Conservation (phyloP, 2,797 vertebrate genomes). For the Onychomys arenicola region DNA sequence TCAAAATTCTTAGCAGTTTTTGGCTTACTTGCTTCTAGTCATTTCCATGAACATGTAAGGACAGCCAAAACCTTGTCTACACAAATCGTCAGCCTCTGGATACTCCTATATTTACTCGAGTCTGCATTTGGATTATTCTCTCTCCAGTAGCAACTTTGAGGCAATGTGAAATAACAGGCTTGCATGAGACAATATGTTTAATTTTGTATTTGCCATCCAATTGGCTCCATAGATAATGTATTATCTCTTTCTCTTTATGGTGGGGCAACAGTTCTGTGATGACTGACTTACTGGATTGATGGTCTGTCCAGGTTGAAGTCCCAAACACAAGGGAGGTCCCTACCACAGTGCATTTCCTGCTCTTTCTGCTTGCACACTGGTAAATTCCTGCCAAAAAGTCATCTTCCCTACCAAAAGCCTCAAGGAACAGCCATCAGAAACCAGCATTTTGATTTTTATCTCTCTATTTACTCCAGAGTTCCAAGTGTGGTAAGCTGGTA, state of each 20-base stretch:
- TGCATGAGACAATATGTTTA: slow-evolving; percentile 59
- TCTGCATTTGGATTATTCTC: slow-evolving; percentile 51
- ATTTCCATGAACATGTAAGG: slow-evolving; percentile 56
- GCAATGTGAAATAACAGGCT: slow-evolving; percentile 73
- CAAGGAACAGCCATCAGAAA: slow-evolving; percentile 10
- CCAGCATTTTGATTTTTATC: not conserved
- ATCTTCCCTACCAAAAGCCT: not conserved
- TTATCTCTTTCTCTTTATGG: slow-evolving; percentile 60
- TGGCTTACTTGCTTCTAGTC: slow-evolving; percentile 46
- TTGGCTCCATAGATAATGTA: slow-evolving; percentile 60
- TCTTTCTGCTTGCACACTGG: not conserved
- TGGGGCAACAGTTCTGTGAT: slow-evolving; percentile 20
- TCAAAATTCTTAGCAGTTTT: slow-evolving; percentile 71
- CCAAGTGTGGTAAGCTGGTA: not conserved
- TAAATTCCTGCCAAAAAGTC: not conserved
- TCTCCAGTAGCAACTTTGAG: slow-evolving; percentile 69
- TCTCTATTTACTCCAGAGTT: not conserved
- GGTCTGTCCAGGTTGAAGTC: slow-evolving; percentile 11
- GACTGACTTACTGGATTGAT: slow-evolving; percentile 44
- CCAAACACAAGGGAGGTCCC: not conserved
- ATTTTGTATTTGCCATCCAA: slow-evolving; percentile 61
- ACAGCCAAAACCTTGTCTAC: slow-evolving; percentile 49
- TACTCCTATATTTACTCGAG: slow-evolving; percentile 60
- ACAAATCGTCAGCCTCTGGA: slow-evolving; percentile 32
- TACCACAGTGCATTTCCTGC: not conserved